Evolutionary conservation across 2,888 invertebrate species (phyloP).

Genomic region (Cerastis rubricosa): DNA sequence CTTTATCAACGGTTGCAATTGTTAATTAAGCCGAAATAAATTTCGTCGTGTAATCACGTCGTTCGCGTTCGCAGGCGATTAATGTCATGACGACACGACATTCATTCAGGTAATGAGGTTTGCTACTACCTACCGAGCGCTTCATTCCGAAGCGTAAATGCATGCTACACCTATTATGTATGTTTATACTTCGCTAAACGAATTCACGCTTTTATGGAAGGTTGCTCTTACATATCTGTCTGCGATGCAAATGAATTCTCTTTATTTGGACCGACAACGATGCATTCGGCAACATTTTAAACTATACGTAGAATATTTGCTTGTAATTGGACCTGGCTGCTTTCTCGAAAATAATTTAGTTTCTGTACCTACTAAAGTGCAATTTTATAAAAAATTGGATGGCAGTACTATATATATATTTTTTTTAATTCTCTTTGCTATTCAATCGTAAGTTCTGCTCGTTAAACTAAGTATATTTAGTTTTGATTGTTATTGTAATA

Average conservation of each 20-base stretch:
- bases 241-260: slow-evolving; percentile 48
- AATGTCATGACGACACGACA: slow-evolving; percentile 48
- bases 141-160: slow-evolving; percentile 45
- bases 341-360: slow-evolving; percentile 25
- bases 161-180: slow-evolving; percentile 13
- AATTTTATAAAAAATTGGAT: neutral
- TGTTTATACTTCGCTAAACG: slow-evolving; percentile 5
- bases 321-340: slow-evolving; percentile 7
- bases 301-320: slow-evolving; percentile 27
- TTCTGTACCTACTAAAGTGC: neutral
- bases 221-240: slow-evolving; percentile 26
- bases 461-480: no score
- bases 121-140: slow-evolving; percentile 43
- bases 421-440: no score
- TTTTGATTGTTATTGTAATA: no score
- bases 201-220: slow-evolving; percentile 38
- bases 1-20: slow-evolving; percentile 38
- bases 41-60: slow-evolving; percentile 57
- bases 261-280: slow-evolving; percentile 41
- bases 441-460: no score
- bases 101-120: slow-evolving; percentile 59
- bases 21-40: slow-evolving; percentile 59
- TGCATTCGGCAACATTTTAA: slow-evolving; percentile 35
- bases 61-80: slow-evolving; percentile 54
- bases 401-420: no score